Conservation (phyloP, 1,140 invertebrate genomes). For the Wiebesia pumilae region DNA sequence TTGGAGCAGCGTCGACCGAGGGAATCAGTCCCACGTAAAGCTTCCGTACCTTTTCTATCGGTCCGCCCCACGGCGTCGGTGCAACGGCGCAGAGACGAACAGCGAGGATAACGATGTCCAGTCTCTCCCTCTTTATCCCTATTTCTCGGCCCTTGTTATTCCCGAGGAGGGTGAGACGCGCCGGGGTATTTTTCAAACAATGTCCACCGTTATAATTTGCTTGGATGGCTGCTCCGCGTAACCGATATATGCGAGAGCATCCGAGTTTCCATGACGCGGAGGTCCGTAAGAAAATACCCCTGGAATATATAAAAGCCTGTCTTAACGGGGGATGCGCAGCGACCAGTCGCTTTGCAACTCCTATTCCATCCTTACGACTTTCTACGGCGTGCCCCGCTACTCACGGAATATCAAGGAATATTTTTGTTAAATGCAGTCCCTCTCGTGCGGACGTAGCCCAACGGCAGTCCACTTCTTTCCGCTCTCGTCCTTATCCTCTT, state of each 20-base stretch:
- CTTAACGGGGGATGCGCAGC: slow-evolving; percentile 20
- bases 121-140: slow-evolving; percentile 46
- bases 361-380: neutral
- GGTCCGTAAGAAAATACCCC: slow-evolving; percentile 61
- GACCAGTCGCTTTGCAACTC: neutral
- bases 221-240: slow-evolving; percentile 64
- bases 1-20: neutral
- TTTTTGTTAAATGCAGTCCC: slow-evolving; percentile 48
- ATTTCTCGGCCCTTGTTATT: slow-evolving; percentile 57
- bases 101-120: slow-evolving; percentile 68
- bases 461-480: neutral
- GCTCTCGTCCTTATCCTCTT: neutral
- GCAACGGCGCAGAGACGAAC: slow-evolving; percentile 33
- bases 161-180: slow-evolving; percentile 11
- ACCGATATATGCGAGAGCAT: slow-evolving; percentile 59
- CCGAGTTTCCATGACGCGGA: slow-evolving; percentile 51
- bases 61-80: neutral
- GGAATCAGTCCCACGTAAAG: slow-evolving; percentile 14
- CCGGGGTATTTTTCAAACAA: slow-evolving; percentile 68
- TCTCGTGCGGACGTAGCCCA: too few relatives aligned
- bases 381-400: neutral
- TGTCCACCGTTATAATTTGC: slow-evolving; percentile 66
- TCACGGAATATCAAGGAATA: slow-evolving; percentile 41
- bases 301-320: slow-evolving; percentile 12
- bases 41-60: neutral